These are phyloP conservation scores for Malacosoma neustria DNA, from an alignment of 2,888 invertebrate genomes.

Conservation along the genomic window DNA sequence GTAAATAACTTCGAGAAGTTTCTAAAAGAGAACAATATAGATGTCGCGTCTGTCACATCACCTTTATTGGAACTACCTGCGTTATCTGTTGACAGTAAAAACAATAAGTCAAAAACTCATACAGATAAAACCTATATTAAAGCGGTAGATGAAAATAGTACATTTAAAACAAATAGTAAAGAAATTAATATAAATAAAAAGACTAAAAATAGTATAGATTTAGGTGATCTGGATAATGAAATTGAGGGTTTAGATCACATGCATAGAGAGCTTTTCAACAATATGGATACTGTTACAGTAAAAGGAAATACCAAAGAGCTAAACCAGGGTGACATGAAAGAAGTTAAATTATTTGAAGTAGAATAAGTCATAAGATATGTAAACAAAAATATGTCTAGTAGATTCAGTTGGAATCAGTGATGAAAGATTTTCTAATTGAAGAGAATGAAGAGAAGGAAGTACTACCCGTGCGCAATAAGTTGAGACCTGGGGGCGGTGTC, in stretches of 20 bases:
- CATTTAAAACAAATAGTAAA: background rate
- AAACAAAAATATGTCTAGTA: too few species aligned
- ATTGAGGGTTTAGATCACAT: slow-evolving; percentile 15
- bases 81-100: background rate
- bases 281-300: background rate
- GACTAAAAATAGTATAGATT: background rate
- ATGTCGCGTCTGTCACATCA: slow-evolving; percentile 35
- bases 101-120: too few species aligned
- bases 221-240: slow-evolving; percentile 8
- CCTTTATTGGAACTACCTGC: slow-evolving; percentile 20
- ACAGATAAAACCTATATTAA: too few species aligned
- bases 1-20: slow-evolving; percentile 37
- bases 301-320: background rate
- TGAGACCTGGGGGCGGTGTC: too few species aligned
- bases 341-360: too few species aligned
- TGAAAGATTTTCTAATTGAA: too few species aligned
- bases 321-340: too few species aligned
- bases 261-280: slow-evolving; percentile 6
- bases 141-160: too few species aligned
- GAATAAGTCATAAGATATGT: too few species aligned
- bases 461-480: too few species aligned
- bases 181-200: background rate
- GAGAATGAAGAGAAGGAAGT: too few species aligned
- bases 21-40: slow-evolving; percentile 35
- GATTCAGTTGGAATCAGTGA: too few species aligned